Conservation (phyloP, 2,888 invertebrate species). For the Dexiosoma caninum region DNA sequence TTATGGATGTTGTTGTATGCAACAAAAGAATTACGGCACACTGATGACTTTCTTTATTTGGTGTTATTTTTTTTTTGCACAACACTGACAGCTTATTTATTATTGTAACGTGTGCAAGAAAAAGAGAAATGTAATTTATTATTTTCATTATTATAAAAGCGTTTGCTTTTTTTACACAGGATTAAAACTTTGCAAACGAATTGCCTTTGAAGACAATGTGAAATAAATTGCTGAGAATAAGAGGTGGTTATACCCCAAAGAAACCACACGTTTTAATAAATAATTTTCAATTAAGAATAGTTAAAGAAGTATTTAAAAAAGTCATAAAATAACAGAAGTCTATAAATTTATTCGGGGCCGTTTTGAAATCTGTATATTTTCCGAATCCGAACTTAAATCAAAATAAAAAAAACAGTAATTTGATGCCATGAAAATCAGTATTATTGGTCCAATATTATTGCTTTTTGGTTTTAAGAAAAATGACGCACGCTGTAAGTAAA, state of each 20-base stretch:
- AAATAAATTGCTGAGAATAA: background rate
- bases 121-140: background rate
- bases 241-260: background rate
- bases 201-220: background rate
- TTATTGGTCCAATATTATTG: too few relatives aligned
- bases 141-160: background rate
- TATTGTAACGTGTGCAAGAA: background rate
- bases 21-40: background rate
- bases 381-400: too few relatives aligned
- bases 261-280: background rate
- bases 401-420: background rate
- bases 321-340: too few relatives aligned
- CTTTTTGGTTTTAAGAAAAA: too few relatives aligned
- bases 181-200: background rate
- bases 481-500: too few relatives aligned
- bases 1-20: background rate
- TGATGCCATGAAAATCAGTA: too few relatives aligned
- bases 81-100: conserved; percentile 1
- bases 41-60: background rate
- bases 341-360: too few relatives aligned
- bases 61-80: background rate
- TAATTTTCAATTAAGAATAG: background rate
- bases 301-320: too few relatives aligned
- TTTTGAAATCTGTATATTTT: too few relatives aligned
- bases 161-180: background rate